phyloP scores from a whole-genome alignment of 2,113 vertebrate species.

The Leuciscus idus region DNA sequence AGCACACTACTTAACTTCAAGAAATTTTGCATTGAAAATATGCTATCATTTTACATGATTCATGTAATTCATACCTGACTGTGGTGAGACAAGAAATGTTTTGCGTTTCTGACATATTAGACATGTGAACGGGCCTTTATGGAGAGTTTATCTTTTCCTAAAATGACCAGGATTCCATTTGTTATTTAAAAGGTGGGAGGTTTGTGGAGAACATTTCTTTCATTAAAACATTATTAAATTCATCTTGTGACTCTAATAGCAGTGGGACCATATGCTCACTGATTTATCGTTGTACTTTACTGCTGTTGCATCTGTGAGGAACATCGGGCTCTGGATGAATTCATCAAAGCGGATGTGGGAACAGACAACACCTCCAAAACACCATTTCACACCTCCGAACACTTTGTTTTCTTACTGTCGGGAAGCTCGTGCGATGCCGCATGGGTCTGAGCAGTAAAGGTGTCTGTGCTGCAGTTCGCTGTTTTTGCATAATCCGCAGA shows the following conservation, averaged over 20 bases:
- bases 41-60: too few species aligned
- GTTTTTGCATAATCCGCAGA: conserved; percentile 39
- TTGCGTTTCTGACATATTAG: too few species aligned
- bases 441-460: conserved; percentile 6
- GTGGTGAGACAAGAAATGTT: too few species aligned
- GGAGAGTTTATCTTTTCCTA: too few species aligned
- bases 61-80: too few species aligned
- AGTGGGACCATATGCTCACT: conserved; percentile 4
- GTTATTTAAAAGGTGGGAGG: too few species aligned
- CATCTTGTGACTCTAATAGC: not conserved
- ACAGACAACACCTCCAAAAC: not conserved
- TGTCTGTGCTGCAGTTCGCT: conserved; percentile 22
- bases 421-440: not conserved
- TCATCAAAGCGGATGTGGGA: not conserved
- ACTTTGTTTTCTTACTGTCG: conserved; percentile 17
- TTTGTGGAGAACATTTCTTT: too few species aligned
- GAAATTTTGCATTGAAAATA: too few species aligned
- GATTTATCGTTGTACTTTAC: not conserved
- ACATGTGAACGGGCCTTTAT: too few species aligned
- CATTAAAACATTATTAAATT: not conserved
- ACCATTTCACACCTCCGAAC: not conserved
- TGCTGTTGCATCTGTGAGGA: not conserved
- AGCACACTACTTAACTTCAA: too few species aligned
- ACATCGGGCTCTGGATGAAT: not conserved
- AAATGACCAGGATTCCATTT: too few species aligned